Conservation (phyloP, 2,888 invertebrate species). For the Oxycera nigricornis region DNA sequence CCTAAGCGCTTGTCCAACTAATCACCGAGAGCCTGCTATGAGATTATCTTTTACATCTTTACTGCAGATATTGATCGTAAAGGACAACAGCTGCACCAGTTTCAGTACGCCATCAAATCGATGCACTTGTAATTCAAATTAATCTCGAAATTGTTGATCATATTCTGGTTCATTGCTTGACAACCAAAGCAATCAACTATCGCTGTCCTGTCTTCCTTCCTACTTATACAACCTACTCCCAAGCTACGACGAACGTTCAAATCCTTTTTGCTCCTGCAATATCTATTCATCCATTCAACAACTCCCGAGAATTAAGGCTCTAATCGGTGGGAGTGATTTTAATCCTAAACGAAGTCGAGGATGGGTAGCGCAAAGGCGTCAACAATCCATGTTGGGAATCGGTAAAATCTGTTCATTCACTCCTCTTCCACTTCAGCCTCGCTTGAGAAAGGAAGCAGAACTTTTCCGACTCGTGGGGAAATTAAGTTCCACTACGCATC, state of each 20-base stretch:
- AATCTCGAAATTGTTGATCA: constrained; percentile 17
- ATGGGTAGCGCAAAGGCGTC: too few species aligned
- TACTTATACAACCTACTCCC: background rate
- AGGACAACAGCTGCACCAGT: background rate
- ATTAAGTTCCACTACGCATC: background rate
- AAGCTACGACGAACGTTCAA: too few species aligned
- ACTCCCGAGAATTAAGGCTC: background rate
- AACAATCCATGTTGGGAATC: too few species aligned
- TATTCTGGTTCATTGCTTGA: constrained; percentile 7
- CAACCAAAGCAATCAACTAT: background rate
- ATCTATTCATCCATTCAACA: background rate
- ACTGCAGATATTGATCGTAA: background rate
- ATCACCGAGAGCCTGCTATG: background rate
- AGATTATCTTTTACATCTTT: background rate
- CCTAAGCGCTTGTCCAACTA: background rate
- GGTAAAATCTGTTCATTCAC: too few species aligned
- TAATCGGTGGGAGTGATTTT: background rate
- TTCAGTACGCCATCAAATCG: constrained; percentile 4
- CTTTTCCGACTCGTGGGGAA: background rate
- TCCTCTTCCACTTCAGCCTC: background rate
- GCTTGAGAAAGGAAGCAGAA: background rate
- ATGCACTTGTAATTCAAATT: constrained; percentile 19
- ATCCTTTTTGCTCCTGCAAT: background rate
- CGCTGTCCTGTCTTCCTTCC: background rate
- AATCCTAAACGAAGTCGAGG: background rate